Evolutionary conservation across 1,140 invertebrate genomes (phyloP), one percentile per base, ranked within the genome.

Genomic region (Pectinophora gossypiella): DNA sequence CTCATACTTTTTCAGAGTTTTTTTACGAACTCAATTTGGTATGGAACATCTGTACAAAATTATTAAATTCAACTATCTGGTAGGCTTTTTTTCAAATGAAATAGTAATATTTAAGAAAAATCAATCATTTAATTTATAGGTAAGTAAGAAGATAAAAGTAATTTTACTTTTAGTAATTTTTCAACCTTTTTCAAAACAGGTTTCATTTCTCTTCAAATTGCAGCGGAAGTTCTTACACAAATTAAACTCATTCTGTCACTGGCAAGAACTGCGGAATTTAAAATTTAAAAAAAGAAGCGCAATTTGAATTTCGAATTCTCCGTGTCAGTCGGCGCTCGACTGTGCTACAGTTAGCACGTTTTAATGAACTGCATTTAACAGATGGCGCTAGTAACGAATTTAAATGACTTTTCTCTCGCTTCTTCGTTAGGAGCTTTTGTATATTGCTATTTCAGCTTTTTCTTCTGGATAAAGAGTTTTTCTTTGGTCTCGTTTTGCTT

Each of bases 301-400:
- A 66, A 73, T 76, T 77, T 72, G 58, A 76, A 75, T 70, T 73
- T 76, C 56, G 62, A 66, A 76, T 72, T 71, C 54, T 54, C 46
- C 43, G 38, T 43, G 56, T 65, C 68, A 67, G 61, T 75, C 63
- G 56, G 57, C 66, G 59, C 60, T 53, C 54, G 54, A 55, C 65
- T 55, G 38, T 55, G 56, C 51, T 56, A 64, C 56, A 52, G 69
- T 72, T 71, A 67, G 71, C 74, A 75, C 68, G 71, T 76, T 75
- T 78, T 78, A 78, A 81, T 81, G 64, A 81, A 76, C 65, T 72
- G 72, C 69, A 71, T 72, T 72, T 67, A 66, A 36, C 69, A 76
- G 72, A 75, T 75, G 67, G 54, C 66, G 62, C 55, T 46, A 47
- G 58, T 61, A 61, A 65, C 67, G 64, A 72, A 73, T 80, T 77